Evolutionary conservation across 2,113 vertebrate genomes (phyloP), one percentile per base, ranked within the genome.

Genomic region (Nipponia nippon): DNA sequence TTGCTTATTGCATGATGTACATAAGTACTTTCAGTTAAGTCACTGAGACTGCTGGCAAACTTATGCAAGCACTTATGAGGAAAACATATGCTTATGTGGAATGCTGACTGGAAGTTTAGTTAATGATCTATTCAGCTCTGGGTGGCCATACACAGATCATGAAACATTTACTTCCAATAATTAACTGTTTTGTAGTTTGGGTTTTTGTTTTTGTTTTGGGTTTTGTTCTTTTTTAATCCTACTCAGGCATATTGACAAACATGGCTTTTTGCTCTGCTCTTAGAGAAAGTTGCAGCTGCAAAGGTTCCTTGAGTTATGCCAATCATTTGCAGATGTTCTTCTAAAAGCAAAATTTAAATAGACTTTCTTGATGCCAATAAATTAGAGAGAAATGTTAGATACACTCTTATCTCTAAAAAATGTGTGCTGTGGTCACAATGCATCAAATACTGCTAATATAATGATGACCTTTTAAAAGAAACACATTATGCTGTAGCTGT

Each of bases 381-480:
- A 95, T 94, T 92, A 93, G 61, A 89, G 69, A 21, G 79, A 86
- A 91, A 90, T 78, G n/a, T 89, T 97, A 80, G 73, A 87, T 55
- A 34, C 9, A 6, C 22, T 32, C 72, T 95, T 96, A 96, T 97
- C 96, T 95, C 82, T 80, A 19, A 87, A 88, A 94, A 96, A 79
- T 34, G 42, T 72, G 76, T 75, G 44, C 47, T 47, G 38, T 91
- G 73, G 91, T 92, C 87, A 83, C 36, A 92, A 72, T 87, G 76
- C 91, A 73, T 88, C 91, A 87, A 96, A 89, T 69, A 55, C 44
- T 79, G 40, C 59, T 94, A 92, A 92, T 97, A 85, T 55, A 92
- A 76, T 65, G 52, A 86, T 98, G 97, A 97, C 97, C 96, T 97
- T 97, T 97, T 86, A 72, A 90, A 95, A 85, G 84, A 96, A 95